A percentile compares a stretch with the other conserved stretches of the same genome.
Conservation (phyloP, 2,113 vertebrate species). For the Tyrannus savana region DNA sequence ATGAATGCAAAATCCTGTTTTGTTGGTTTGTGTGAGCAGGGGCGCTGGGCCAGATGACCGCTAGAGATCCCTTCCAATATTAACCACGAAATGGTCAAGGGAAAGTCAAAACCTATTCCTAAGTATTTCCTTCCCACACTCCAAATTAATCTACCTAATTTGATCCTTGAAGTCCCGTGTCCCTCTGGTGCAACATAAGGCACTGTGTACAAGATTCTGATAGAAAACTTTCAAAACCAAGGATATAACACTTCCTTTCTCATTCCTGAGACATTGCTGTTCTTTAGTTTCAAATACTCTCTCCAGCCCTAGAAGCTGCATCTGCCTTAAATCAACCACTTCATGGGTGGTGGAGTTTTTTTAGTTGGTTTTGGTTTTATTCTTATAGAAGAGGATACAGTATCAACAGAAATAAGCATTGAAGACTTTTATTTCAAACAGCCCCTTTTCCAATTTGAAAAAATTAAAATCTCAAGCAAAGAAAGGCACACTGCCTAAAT, state of each 20-base stretch:
- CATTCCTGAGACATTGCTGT: not conserved
- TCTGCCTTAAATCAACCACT: constrained; percentile 36
- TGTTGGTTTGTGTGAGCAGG: not conserved
- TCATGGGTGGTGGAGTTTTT: not conserved
- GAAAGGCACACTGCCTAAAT: not conserved
- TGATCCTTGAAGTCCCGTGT: not conserved
- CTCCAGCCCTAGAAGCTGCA: not conserved
- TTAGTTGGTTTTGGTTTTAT: not conserved
- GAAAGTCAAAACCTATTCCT: not conserved
- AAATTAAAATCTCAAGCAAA: not conserved
- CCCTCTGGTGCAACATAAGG: not conserved
- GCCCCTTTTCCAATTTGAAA: not conserved
- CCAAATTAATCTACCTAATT: not conserved
- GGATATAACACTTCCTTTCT: not conserved
- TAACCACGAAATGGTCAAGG: not conserved
- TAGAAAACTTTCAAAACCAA: not conserved
- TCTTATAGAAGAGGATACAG: not conserved
- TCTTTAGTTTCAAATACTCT: not conserved
- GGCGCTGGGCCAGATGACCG: not conserved
- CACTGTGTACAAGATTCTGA: not conserved
- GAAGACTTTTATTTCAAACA: not conserved
- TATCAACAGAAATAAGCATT: not conserved
- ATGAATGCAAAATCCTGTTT: not conserved
- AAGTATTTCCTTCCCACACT: not conserved
- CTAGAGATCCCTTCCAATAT: not conserved